Conservation (phyloP, 2,113 vertebrate species). For the Melanostigma gelatinosum region DNA sequence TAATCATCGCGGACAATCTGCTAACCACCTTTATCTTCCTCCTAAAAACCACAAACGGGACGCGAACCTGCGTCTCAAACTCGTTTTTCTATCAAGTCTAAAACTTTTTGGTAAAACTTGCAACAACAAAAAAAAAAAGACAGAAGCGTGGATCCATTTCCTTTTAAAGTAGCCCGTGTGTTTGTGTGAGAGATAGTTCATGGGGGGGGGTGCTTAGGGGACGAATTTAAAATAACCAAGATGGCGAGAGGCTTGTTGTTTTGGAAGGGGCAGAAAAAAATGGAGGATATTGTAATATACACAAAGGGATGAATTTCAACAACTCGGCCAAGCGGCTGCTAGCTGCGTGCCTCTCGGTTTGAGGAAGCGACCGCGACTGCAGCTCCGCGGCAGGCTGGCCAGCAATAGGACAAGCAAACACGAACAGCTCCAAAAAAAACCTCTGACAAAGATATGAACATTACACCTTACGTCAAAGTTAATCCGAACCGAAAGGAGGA, state of each 20-base stretch:
- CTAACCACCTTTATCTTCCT: conserved; percentile 15
- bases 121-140: conserved; percentile 43
- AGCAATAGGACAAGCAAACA: conserved; percentile 30
- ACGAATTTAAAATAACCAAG: conserved; percentile 93
- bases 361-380: conserved; percentile 83
- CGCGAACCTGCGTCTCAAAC: conserved; percentile 75
- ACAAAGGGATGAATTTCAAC: conserved; percentile 98
- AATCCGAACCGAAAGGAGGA: conserved; percentile 54
- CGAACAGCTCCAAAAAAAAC: conserved; percentile 50
- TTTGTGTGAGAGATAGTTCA: conserved; percentile 28
- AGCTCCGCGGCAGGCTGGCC: conserved; percentile 56
- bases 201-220: conserved; percentile 65
- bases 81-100: conserved; percentile 64
- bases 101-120: conserved; percentile 80
- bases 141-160: conserved; percentile 72
- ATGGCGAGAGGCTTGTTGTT: conserved; percentile 99
- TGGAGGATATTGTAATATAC: conserved; percentile 99
- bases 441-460: conserved; percentile 29
- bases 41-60: conserved; percentile 80
- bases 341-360: conserved; percentile 83
- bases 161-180: conserved; percentile 66
- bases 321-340: conserved; percentile 84
- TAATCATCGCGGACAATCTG: conserved; percentile 41
- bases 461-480: conserved; percentile 34
- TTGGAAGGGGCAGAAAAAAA: conserved; percentile 93